Evolutionary conservation across 2,113 vertebrate genomes (phyloP).

Genomic region (Heterochromis multidens): DNA sequence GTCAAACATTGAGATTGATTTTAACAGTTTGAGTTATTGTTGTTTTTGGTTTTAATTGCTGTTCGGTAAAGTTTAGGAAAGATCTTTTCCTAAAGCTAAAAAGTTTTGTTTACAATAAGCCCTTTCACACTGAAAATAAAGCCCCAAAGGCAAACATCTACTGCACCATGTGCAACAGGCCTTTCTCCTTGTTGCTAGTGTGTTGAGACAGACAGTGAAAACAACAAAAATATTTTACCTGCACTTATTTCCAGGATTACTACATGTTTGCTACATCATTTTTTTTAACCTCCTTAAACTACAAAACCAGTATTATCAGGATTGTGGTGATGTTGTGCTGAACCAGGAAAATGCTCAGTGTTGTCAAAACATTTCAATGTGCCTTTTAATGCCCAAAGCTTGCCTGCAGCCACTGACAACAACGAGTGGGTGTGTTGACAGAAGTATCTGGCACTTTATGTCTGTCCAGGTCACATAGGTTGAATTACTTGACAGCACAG

Average conservation of each 20-base stretch:
- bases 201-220: background rate
- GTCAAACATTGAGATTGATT: background rate
- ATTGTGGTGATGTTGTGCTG: background rate
- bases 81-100: background rate
- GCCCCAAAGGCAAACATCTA: background rate
- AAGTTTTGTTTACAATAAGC: background rate
- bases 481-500: background rate
- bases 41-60: background rate
- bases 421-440: slow-evolving; percentile 23
- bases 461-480: background rate
- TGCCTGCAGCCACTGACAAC: slow-evolving; percentile 24
- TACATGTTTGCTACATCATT: background rate
- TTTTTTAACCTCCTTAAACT: background rate
- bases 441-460: slow-evolving; percentile 18
- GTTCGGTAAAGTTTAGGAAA: background rate
- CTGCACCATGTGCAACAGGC: background rate
- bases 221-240: background rate
- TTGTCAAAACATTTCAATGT: slow-evolving; percentile 16
- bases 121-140: background rate
- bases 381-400: slow-evolving; percentile 8
- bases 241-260: background rate
- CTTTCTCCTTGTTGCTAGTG: background rate
- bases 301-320: background rate
- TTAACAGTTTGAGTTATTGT: background rate
- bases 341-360: slow-evolving; percentile 8